Conservation (phyloP, 1,140 invertebrate genomes). For the Zaprionus davidi region DNA sequence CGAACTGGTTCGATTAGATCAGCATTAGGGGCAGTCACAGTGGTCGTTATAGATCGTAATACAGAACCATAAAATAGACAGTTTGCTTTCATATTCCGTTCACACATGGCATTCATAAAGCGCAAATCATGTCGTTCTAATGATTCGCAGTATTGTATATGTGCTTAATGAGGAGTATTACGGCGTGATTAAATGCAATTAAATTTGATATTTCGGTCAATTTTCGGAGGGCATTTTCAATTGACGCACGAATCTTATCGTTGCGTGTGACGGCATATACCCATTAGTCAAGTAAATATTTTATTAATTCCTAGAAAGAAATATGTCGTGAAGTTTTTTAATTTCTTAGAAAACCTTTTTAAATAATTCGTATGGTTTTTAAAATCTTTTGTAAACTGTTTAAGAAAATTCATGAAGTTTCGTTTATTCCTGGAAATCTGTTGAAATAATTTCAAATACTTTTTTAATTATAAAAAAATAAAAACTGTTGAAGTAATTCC, state of each 20-base stretch:
- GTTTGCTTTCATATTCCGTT: background rate
- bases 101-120: constrained; percentile 18
- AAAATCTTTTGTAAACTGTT: too few relatives aligned
- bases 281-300: background rate
- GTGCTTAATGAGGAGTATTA: constrained; percentile 25
- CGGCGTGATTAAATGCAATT: constrained; percentile 26
- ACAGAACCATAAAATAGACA: background rate
- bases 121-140: constrained; percentile 25
- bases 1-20: background rate
- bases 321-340: too few relatives aligned
- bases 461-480: background rate
- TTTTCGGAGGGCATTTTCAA: constrained; percentile 9
- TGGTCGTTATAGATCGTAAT: background rate
- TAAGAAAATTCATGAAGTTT: too few relatives aligned
- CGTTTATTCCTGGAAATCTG: too few relatives aligned
- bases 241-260: background rate
- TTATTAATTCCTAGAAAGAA: too few relatives aligned
- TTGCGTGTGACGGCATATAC: background rate
- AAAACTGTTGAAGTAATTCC: too few relatives aligned
- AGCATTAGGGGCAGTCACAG: constrained; percentile 29
- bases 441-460: background rate
- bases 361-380: too few relatives aligned
- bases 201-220: constrained; percentile 5
- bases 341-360: too few relatives aligned
- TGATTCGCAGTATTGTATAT: constrained; percentile 4